Evolutionary conservation across 2,888 invertebrate species (phyloP).

Genomic region (Criorhina ranunculi): DNA sequence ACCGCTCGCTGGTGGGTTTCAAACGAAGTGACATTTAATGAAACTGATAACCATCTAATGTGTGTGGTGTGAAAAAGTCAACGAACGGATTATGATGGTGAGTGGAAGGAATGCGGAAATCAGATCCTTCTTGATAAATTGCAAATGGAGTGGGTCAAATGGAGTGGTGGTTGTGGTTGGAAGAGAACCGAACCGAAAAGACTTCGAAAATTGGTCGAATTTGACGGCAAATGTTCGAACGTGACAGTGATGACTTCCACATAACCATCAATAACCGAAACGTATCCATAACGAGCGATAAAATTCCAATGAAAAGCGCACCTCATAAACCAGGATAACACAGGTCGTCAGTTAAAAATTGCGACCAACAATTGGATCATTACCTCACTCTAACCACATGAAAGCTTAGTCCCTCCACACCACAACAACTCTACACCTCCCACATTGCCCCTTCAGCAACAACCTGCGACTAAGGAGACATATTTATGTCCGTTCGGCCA

Average conservation of each 20-base stretch:
- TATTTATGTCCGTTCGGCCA: conserved; percentile 69
- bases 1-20: conserved; percentile 49
- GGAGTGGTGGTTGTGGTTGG: not conserved
- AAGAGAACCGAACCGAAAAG: too few relatives aligned
- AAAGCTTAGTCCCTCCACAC: too few relatives aligned
- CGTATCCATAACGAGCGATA: conserved; percentile 11
- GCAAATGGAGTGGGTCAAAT: conserved; percentile 1
- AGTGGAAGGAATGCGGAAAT: conserved; percentile 56
- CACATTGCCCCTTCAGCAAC: conserved; percentile 54
- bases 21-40: conserved; percentile 55
- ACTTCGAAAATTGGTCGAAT: too few relatives aligned
- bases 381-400: conserved; percentile 8
- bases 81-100: conserved; percentile 44
- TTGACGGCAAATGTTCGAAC: too few relatives aligned
- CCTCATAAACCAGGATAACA: conserved; percentile 15
- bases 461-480: conserved; percentile 62
- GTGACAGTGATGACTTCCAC: not conserved
- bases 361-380: not conserved
- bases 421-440: conserved; percentile 6
- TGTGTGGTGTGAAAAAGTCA: conserved; percentile 46
- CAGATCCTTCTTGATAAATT: conserved; percentile 39
- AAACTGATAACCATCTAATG: conserved; percentile 56
- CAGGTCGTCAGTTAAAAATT: conserved; percentile 22
- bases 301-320: conserved; percentile 32
- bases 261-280: conserved; percentile 8